Evolutionary conservation across 2,888 invertebrate species (phyloP), one percentile per base, ranked within the genome.

Genomic region (Ariolimax columbianus): DNA sequence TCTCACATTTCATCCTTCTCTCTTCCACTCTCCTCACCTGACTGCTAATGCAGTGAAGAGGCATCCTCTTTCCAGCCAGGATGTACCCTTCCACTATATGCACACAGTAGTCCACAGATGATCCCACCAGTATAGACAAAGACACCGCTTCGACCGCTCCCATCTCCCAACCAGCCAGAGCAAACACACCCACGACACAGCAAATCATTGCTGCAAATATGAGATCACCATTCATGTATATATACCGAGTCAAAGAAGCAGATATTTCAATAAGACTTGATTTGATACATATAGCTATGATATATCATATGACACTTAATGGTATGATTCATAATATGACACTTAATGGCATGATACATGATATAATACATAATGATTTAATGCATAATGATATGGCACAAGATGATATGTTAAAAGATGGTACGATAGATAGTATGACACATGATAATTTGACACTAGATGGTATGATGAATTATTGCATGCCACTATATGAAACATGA

Each of bases 101-200:
- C n/a, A 92, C 91, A 86, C 93, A 93, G 89, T 93, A 93, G 86
- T 93, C 93, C 3, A 93, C 93, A 0, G 93, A 93, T 1, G 93
- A 93, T 7, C 93, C 93, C 7, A 93, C 93, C 55, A 93, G 89
- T 80, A 93, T 93, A 77, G 93, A 93, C 79, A 93, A 88, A 7
- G 93, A 93, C 30, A 93, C 89, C 0, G 93, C 93, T 86, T 93
- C 93, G 68, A 93, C 92, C 4, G 92, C 93, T 9, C 93, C 93
- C 88, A 93, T 90, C 89, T 92, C 92, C 93, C 93, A 93, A 30
- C 92, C 92, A 47, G 90, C 90, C 85, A 93, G 82, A 86, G 90
- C 92, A 86, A 93, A 93, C 55, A 92, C 87, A n/a, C 90, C 91
- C 77, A 92, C 90, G 36, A 93, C 93, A 86, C 91, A 85, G 70